These are phyloP conservation scores for Motacilla tschutschensis DNA, from an alignment of 2,113 vertebrate species.

Conservation along the genomic window DNA sequence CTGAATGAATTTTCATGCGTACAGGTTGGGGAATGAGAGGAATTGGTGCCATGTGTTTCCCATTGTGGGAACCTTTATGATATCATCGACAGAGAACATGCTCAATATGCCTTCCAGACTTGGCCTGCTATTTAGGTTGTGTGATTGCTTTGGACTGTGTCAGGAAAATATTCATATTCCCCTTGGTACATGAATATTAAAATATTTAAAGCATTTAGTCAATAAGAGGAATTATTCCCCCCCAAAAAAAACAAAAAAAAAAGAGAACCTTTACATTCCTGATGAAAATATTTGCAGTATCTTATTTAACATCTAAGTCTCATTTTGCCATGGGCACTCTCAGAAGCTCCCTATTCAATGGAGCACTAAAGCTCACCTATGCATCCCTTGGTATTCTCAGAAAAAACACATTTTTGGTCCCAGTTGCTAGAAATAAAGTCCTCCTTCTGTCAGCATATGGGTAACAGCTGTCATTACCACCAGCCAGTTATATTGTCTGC, in stretches of 20 bases:
- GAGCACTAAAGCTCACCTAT: background rate
- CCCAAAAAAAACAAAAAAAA: background rate
- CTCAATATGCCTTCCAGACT: conserved; percentile 66
- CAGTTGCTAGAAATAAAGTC: background rate
- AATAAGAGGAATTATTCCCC: background rate
- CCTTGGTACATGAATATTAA: background rate
- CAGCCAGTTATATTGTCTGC: conserved; percentile 7
- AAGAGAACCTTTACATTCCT: background rate
- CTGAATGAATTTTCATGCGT: background rate
- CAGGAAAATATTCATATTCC: background rate
- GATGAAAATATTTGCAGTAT: background rate
- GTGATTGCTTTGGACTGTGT: conserved; percentile 16
- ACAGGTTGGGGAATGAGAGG: conserved; percentile 47
- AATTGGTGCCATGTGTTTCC: conserved; percentile 62
- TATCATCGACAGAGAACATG: conserved; percentile 50
- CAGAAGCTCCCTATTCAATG: background rate
- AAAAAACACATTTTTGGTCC: background rate
- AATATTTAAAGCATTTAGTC: background rate
- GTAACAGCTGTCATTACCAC: conserved; percentile 25
- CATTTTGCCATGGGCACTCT: background rate
- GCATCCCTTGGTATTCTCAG: background rate
- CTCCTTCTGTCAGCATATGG: conserved; percentile 32
- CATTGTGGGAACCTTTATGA: conserved; percentile 46
- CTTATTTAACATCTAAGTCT: background rate
- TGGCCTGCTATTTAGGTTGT: background rate